Base-by-base conservation (phyloP, 2,888 invertebrate genomes). In the Amphimallon solstitiale region DNA sequence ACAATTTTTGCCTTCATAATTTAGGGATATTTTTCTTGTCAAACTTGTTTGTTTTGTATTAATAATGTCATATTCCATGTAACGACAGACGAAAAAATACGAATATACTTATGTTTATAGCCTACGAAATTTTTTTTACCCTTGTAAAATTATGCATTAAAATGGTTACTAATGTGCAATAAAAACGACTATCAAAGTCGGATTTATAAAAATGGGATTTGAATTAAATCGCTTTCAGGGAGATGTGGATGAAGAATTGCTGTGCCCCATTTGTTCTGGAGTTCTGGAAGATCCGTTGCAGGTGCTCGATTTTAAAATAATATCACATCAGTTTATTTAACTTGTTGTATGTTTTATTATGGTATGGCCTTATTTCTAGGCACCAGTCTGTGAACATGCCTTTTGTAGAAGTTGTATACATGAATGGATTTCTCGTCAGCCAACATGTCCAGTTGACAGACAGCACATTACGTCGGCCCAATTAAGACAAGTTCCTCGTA, bases 221-320 rank as follows among this genome's bases (percentile, higher is more conserved):
- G 97, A 97, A 85, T 88, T 95, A 76, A 91, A 90, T 84, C 89
- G 97, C 79, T 97, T 98, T 87, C 92, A 94, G 85, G 95, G 95
- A 78, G 94, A 94, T 82, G 97, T 98, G 74, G 97, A 98, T 84
- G 97, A 97, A 86, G 98, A 98, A 85, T 86, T 98, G 70, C 90
- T 97, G 76, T 98, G 97, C 80, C 94, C 97, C 72, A 97, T 98
- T 83, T 98, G 97, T 84, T 94, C 95, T 70, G 94, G 94, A 72
- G 97, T 98, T 71, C 84, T 98, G 63, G 96, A 97, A 79, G 96
- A 97, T 80, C 97, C 97, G 46, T 85, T 97, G 69, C 97, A 97
- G 91, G 95, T 94, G 84, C 76, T 70, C 79, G 78, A 37, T 43
- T n/a, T 63, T 40, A 45, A 45, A 40, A 48, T 54, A 54, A 17